Conservation (phyloP, 2,797 vertebrate species). For the Chaetophractus vellerosus region DNA sequence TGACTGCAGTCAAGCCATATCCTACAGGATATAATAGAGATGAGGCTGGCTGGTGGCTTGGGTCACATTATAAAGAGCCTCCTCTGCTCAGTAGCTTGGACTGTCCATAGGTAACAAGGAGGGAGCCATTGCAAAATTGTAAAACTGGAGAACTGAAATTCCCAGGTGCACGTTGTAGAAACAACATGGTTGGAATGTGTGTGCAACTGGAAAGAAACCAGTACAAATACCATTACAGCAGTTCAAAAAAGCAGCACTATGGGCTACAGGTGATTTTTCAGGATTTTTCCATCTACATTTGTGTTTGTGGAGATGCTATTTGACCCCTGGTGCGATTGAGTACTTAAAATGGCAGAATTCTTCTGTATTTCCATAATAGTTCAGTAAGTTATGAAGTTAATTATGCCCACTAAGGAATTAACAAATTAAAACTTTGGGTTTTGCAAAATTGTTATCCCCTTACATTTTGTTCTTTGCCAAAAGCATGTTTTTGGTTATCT, state of each 20-base stretch:
- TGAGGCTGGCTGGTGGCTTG: background rate
- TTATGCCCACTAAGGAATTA: background rate
- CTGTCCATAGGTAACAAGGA: background rate
- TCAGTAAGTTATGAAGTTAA: background rate
- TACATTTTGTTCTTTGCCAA: slow-evolving; percentile 36
- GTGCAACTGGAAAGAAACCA: no score
- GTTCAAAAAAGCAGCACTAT: background rate
- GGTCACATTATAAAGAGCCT: background rate
- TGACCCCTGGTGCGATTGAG: background rate
- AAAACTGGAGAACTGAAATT: background rate
- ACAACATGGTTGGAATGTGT: no score
- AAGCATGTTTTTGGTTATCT: slow-evolving; percentile 36
- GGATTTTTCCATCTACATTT: background rate
- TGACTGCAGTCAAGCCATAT: no score
- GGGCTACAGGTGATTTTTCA: background rate
- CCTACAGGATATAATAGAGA: background rate
- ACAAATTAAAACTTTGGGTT: background rate
- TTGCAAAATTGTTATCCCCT: slow-evolving; percentile 29
- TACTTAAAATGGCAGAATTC: background rate
- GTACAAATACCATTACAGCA: background rate
- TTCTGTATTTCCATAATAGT: background rate
- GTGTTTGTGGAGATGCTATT: background rate
- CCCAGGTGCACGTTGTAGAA: background rate
- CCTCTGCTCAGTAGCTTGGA: background rate
- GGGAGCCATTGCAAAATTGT: background rate